Evolutionary conservation across 2,113 vertebrate genomes (phyloP), one percentile per base, ranked within the genome.

Genomic region (Thalassoma bifasciatum): DNA sequence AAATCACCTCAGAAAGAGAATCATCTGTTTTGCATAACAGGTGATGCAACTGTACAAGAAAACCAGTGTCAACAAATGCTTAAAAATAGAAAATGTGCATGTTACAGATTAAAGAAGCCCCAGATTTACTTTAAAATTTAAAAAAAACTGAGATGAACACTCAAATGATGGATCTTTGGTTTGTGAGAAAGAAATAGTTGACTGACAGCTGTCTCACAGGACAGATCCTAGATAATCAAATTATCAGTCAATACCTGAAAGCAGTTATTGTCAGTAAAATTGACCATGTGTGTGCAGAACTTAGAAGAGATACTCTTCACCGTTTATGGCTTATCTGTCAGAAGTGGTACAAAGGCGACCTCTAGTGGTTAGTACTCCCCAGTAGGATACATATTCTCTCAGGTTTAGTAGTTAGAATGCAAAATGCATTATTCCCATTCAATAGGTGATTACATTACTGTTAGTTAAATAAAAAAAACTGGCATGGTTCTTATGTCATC

Each of bases 341-440:
- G 80, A 72, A 69, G 42, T 86, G 65, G 66, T 72, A 59, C 85
- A 83, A 83, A 47, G 78, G 73, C 76, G 66, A 17, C 88, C 86
- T 85, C 88, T 91, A 84, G 83, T 89, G 91, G 84, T 30, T 7
- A 2, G 5, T n/a, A 16, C 34, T 75, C 42, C 40, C 53, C 54
- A 13, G 54, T 54, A 63, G 44, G 68, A 72, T 17, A 64, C 19
- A 54, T 16, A 34, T 11, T 21, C 8, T n/a, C 13, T 64, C 13
- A 16, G 19, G 61, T 47, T 57, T 30, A 37, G 65, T 22, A 46
- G 34, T 51, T 42, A 58, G n/a, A 57, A 81, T 87, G 86, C 85
- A 87, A 87, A 87, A 79, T 49, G 60, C 62, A 26, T 54, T 26
- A 54, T 47, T 83, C 42, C 61, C 72, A 79, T 72, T 51, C 0